Evolutionary conservation across 2,113 vertebrate species (phyloP), one percentile per base, ranked within the genome.

Genomic region (Cebidichthys violaceus): DNA sequence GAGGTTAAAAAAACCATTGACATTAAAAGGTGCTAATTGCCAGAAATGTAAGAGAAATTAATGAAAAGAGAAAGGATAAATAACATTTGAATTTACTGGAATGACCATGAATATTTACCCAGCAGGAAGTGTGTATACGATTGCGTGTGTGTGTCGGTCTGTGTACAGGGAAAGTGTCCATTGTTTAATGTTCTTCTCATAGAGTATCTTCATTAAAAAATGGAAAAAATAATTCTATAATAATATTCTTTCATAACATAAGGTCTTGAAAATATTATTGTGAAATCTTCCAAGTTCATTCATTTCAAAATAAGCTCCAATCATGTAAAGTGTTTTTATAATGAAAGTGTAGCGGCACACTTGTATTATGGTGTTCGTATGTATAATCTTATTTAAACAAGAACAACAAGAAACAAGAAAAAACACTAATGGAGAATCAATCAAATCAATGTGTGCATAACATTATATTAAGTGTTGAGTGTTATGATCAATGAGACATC

Each of bases 1-100:
- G 3, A 85, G 80, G 82, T 83, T 75, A 89, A 85, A 86, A 92
- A 89, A 82, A 11, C n/a, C 62, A 79, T 70, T 82, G 83, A 89
- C 85, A 79, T 82, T 82, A 76, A 86, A 86, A 86, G 54, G 87
- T 82, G 82, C 55, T 93, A 94, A 94, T 92, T 85, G 73, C 86
- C 91, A 92, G 84, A 70, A 84, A 81, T 37, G 20, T 31, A 47
- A 41, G 59, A 85, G 72, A 86, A 88, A 77, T 85, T 81, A 84
- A 92, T 91, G 15, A 79, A 65, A 90, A 79, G 69, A 77, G 82
- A 92, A 90, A 88, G 75, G 60, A 81, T 79, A 79, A 85, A 85
- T 72, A 84, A 78, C 24, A 81, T 73, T 27, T 64, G 18, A 86
- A 81, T 67, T 88, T 81, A 78, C 64, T 1, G 45, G 78, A 83